Conservation (phyloP, 2,113 vertebrate species). For the Oncorhynchus mykiss region DNA sequence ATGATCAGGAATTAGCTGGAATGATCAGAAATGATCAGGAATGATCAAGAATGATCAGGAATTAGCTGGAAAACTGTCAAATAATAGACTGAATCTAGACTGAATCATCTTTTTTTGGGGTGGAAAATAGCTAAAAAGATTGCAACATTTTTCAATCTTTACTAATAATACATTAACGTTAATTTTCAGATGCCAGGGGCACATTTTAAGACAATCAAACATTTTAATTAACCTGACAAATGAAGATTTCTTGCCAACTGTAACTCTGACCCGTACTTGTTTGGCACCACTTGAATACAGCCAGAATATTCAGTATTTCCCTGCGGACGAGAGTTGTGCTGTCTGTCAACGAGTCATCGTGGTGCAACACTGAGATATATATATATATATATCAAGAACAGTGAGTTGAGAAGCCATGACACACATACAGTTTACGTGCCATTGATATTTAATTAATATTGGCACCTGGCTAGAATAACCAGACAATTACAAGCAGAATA, state of each 20-base stretch:
- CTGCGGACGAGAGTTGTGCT: background rate
- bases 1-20: too few relatives aligned
- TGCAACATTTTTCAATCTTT: slow-evolving; percentile 46
- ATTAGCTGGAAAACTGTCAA: slow-evolving; percentile 26
- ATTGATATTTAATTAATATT: slow-evolving; percentile 44
- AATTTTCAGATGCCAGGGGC: too few relatives aligned
- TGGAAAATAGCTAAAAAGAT: slow-evolving; percentile 43
- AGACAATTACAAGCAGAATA: slow-evolving; percentile 47
- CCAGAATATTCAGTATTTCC: background rate
- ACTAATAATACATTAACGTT: slow-evolving; percentile 38
- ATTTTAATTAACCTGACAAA: background rate
- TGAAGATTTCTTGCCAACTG: slow-evolving; percentile 6
- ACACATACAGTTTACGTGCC: slow-evolving; percentile 44
- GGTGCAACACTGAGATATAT: background rate
- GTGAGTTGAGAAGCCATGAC: slow-evolving; percentile 41
- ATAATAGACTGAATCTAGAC: slow-evolving; percentile 19
- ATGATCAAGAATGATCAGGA: too few relatives aligned
- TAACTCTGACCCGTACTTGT: slow-evolving; percentile 16
- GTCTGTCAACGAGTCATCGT: background rate
- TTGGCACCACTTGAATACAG: background rate
- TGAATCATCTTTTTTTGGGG: too few relatives aligned
- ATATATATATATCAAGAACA: background rate
- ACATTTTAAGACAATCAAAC: background rate
- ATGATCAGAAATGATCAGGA: too few relatives aligned
- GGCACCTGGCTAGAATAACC: slow-evolving; percentile 52